Percentiles rank a stretch among this genome's conserved stretches.
phyloP scores from a whole-genome alignment of 2,888 invertebrate species.

The Caenorhabditis angaria region DNA sequence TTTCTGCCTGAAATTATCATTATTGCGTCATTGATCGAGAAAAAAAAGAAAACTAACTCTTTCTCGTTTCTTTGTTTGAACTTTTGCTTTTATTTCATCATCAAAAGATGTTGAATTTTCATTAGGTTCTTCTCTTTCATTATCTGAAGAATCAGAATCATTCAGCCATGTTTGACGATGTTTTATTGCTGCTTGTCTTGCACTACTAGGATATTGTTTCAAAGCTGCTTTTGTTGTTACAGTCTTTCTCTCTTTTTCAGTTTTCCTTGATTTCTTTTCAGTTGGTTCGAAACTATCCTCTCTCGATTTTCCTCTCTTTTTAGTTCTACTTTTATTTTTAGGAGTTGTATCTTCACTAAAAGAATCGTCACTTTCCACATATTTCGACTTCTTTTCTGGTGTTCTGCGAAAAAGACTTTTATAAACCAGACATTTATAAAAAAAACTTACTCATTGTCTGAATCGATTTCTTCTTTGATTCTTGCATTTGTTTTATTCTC shows the following conservation, averaged over 20 bases:
- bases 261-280: not conserved
- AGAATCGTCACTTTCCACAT: not conserved
- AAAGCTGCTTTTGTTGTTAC: slow-evolving; percentile 30
- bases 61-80: not conserved
- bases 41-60: not conserved
- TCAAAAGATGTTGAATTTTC: not conserved
- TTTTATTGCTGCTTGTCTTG: slow-evolving; percentile 20
- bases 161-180: slow-evolving; percentile 14
- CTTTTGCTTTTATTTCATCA: slow-evolving; percentile 9
- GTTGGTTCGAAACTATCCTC: not conserved
- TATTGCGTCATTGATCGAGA: too few species aligned
- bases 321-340: not conserved
- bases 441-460: not conserved
- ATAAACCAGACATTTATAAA: not conserved
- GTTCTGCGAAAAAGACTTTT: not conserved
- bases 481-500: not conserved
- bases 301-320: not conserved
- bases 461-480: not conserved
- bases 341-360: not conserved
- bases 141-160: slow-evolving; percentile 17
- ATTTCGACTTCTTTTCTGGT: not conserved
- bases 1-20: not conserved
- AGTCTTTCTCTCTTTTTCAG: not conserved
- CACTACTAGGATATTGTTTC: slow-evolving; percentile 28
- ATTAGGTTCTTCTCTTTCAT: slow-evolving; percentile 9